Percentiles rank a stretch among this genome's conserved stretches.
Conservation (phyloP, 2,888 invertebrate genomes). For the Phragmatobia fuliginosa region DNA sequence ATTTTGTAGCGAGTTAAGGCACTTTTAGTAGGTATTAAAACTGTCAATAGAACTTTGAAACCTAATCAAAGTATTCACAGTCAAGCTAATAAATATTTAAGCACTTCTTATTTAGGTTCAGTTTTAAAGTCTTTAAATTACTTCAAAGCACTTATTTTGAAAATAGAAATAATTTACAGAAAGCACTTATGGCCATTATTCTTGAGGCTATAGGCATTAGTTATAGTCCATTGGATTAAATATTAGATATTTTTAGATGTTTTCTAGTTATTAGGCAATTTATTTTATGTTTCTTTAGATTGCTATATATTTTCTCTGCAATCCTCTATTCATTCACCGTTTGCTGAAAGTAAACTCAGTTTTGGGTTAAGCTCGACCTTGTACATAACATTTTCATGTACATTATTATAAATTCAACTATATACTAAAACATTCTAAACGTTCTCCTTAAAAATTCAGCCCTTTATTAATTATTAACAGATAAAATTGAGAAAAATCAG, state of each 20-base stretch:
- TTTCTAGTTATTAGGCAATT: too few species aligned
- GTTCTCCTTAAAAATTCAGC: not conserved
- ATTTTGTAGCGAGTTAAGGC: not conserved
- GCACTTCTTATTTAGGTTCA: not conserved
- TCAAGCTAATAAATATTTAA: constrained; percentile 5
- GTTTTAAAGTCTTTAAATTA: not conserved
- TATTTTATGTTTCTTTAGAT: too few species aligned
- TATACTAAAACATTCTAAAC: not conserved
- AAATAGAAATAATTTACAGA: not conserved
- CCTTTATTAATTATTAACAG: not conserved
- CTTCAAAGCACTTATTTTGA: not conserved
- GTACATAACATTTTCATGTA: too few species aligned
- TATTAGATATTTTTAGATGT: too few species aligned
- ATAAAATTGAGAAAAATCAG: not conserved
- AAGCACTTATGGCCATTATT: not conserved
- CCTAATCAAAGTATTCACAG: constrained; percentile 6
- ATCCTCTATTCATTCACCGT: too few species aligned
- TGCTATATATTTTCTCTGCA: too few species aligned
- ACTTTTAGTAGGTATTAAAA: constrained; percentile 9
- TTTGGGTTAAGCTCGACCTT: too few species aligned
- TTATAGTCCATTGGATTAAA: too few species aligned
- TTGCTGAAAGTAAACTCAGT: too few species aligned
- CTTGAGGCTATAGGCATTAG: not conserved
- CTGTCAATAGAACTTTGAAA: constrained; percentile 9
- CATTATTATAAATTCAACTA: too few species aligned